A percentile compares a stretch with the other conserved stretches of the same genome.
These are phyloP conservation scores for Taphrorychus bicolor DNA, from an alignment of 2,888 invertebrate genomes.

Conservation along the genomic window DNA sequence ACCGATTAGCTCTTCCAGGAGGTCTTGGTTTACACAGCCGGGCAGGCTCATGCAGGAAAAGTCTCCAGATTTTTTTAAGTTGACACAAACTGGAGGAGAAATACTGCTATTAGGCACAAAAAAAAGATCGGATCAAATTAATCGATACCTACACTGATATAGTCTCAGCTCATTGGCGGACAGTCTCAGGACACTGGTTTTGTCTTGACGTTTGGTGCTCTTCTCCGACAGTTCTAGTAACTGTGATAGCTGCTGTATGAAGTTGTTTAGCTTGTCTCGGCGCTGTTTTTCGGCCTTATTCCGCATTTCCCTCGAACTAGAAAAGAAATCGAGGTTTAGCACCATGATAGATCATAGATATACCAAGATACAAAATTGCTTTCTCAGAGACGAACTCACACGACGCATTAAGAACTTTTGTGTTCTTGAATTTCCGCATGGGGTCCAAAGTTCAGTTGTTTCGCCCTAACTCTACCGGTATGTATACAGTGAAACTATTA, in stretches of 20 bases:
- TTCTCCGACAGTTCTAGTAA: slow-evolving; percentile 85
- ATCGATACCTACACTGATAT: slow-evolving; percentile 65
- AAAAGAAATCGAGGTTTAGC: too few relatives aligned
- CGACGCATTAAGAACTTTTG: too few relatives aligned
- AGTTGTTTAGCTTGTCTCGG: slow-evolving; percentile 86
- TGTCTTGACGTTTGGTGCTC: slow-evolving; percentile 86
- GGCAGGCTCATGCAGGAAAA: slow-evolving; percentile 59
- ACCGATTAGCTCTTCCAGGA: slow-evolving; percentile 65
- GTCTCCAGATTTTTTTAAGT: neutral
- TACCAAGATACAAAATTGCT: too few relatives aligned
- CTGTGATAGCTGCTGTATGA: slow-evolving; percentile 81
- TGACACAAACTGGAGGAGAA: slow-evolving; percentile 13
- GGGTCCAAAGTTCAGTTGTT: too few relatives aligned
- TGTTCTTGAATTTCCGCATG: too few relatives aligned
- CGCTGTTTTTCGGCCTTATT: slow-evolving; percentile 92
- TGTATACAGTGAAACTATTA: too few relatives aligned
- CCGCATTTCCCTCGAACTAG: slow-evolving; percentile 79
- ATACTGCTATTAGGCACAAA: neutral
- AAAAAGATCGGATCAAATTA: too few relatives aligned
- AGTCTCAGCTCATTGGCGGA: slow-evolving; percentile 86
- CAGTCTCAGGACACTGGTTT: slow-evolving; percentile 87
- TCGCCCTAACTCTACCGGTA: too few relatives aligned
- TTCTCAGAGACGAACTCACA: too few relatives aligned
- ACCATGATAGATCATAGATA: too few relatives aligned
- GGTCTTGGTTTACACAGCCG: slow-evolving; percentile 64